Evolutionary conservation across 2,888 invertebrate species (phyloP).

Genomic region (Drosophila greeni): DNA sequence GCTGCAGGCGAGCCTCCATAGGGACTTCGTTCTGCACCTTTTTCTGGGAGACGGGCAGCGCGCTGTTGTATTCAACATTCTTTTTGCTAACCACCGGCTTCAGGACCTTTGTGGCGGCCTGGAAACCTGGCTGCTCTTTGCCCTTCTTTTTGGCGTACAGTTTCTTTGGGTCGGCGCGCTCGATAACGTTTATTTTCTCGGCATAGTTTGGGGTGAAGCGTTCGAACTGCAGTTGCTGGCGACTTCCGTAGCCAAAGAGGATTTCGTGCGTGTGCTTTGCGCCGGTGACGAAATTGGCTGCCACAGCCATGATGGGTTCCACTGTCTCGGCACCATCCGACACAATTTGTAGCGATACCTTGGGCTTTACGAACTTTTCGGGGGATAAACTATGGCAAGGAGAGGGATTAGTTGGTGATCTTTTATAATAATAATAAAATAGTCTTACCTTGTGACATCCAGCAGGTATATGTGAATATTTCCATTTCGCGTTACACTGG

Average conservation of each 20-base stretch:
- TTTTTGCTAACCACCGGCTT: conserved; percentile 66
- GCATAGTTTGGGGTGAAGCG: conserved; percentile 80
- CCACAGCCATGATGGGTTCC: conserved; percentile 81
- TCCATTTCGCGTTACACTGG: conserved; percentile 85
- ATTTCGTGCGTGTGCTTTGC: conserved; percentile 78
- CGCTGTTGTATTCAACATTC: conserved; percentile 74
- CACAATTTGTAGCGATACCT: conserved; percentile 82
- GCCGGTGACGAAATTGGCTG: conserved; percentile 76
- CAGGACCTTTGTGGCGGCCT: conserved; percentile 64
- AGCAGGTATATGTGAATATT: conserved; percentile 88
- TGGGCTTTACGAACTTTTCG: conserved; percentile 83
- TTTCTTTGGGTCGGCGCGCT: conserved; percentile 76
- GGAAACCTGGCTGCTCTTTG: conserved; percentile 41
- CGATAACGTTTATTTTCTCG: conserved; percentile 80
- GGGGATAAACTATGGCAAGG: conserved; percentile 68
- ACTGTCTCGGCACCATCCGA: conserved; percentile 80
- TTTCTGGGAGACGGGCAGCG: conserved; percentile 66
- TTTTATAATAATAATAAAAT: accelerated
- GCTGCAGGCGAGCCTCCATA: conserved; percentile 90
- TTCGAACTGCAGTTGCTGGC: conserved; percentile 82
- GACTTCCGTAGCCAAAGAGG: conserved; percentile 82
- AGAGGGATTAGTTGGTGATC: background rate
- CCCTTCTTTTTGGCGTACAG: conserved; percentile 55
- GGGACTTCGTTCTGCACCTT: conserved; percentile 80
- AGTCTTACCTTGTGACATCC: conserved; percentile 83